Percentiles rank a stretch among this genome's conserved stretches.
These are phyloP conservation scores for Oreochromis aureus DNA, from an alignment of 2,113 vertebrate genomes.

Conservation along the genomic window DNA sequence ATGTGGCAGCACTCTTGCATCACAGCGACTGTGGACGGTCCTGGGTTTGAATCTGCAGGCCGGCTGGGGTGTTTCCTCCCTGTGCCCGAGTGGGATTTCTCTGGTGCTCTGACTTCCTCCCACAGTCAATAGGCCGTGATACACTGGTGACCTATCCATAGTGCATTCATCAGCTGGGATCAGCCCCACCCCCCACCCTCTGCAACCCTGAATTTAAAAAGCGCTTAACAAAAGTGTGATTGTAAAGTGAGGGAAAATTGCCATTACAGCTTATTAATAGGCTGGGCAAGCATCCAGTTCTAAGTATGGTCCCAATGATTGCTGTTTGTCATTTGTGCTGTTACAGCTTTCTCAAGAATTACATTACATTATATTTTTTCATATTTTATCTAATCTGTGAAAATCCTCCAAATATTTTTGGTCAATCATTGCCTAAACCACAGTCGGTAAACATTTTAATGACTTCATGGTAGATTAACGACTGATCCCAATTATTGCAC, in stretches of 20 bases:
- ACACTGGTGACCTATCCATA: neutral
- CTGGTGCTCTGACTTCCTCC: neutral
- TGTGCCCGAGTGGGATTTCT: neutral
- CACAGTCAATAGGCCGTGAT: neutral
- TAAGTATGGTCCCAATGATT: neutral
- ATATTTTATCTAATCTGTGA: neutral
- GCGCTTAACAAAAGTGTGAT: neutral
- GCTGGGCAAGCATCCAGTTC: neutral
- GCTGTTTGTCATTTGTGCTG: conserved; percentile 13
- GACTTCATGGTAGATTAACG: conserved; percentile 30
- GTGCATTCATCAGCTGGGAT: neutral
- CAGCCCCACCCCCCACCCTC: neutral
- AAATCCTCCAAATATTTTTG: neutral
- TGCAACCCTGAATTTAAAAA: neutral
- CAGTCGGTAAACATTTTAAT: conserved; percentile 25
- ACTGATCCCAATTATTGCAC: conserved; percentile 38
- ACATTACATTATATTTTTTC: neutral
- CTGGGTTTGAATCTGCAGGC: neutral
- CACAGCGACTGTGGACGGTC: neutral
- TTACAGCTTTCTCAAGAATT: neutral
- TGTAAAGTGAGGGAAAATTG: neutral
- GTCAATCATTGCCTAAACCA: neutral
- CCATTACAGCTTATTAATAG: neutral
- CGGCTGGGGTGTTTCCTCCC: neutral
- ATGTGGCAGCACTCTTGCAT: neutral